These are phyloP conservation scores for Mus musculus DNA, from an alignment of 2,113 vertebrate genomes.

Conservation along the genomic window GRCm39 chr17:92796001-92796500, in stretches of 20 bases:
- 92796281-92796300: background rate
- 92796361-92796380: background rate
- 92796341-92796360: constrained; percentile 26
- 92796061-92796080: background rate
- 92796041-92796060: background rate
- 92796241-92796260: background rate
- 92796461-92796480: background rate
- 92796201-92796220: background rate
- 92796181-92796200: background rate
- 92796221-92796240: constrained; percentile 15
- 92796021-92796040: background rate
- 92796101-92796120: no score
- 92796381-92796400: background rate
- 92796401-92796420: background rate
- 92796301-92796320: background rate
- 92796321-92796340: constrained; percentile 25
- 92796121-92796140: no score
- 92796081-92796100: background rate
- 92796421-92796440: constrained; percentile 37
- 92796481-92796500: background rate
- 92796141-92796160: background rate
- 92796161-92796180: background rate
- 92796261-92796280: constrained; percentile 3
- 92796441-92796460: background rate
- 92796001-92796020: background rate